Base-by-base conservation (phyloP, 2,888 invertebrate species). In the Oxyscelio sp. region DNA sequence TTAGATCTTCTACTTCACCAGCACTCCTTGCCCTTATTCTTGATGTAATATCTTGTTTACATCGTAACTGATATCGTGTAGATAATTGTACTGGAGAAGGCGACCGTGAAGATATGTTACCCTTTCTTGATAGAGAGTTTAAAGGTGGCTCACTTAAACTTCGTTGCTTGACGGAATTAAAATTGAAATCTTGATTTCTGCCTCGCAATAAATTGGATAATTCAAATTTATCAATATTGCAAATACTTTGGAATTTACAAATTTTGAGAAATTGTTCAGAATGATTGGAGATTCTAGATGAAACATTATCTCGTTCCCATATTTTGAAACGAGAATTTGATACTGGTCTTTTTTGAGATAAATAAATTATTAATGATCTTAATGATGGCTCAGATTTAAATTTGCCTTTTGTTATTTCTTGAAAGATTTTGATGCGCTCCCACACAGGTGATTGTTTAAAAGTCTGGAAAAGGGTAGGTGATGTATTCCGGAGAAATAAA, bases 281-380 rank as follows among this genome's bases (percentile, higher is more conserved):
- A 0, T 96, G 96, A 89, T 96, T 96, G 15, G 95, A 95, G 24
- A 95, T 94, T 86, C 95, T 90, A 0, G 94, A 94, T 0, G 94
- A 92, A 11, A 90, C 93, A 77, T 94, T 96, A 91, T 95, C 96
- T 83, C 95, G 95, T 89, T 97, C 97, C 94, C 96, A 95, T 88
- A 95, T 95, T 89, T 95, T 95, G 92, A 97, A 97, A 89, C 96
- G 96, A 0, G 97, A 97, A 87, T 96, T 95, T 1, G 96, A 96
- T 0, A 97, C 97, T 4, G 97, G 97, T 90, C 96, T 96, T 85
- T 96, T 96, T 88, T 96, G 95, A 50, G 96, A 95, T 45, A 97
- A 94, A 91, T 97, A 97, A 34, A 96, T 95, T 90, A 96, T 96
- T 84, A 96, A 91, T 4, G 95, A 94, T 48, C 95, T 93, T 22